Evolutionary conservation across 2,113 vertebrate genomes (phyloP).

Genomic region (Halcyon senegalensis): DNA sequence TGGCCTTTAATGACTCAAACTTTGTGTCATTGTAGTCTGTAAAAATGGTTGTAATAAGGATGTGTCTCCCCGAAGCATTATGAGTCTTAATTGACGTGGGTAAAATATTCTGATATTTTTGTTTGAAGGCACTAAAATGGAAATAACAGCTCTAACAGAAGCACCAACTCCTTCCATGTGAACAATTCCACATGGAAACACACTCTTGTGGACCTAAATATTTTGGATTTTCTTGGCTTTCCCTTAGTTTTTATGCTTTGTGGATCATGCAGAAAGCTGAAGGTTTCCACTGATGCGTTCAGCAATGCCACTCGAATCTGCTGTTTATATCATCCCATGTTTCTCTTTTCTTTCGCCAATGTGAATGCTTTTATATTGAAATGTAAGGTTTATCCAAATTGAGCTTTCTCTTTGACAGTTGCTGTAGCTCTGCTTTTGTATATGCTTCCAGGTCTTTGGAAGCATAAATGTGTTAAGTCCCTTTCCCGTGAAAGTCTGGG

Average conservation of each 20-base stretch:
- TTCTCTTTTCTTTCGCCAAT: not conserved
- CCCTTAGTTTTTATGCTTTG: not conserved
- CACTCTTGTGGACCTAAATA: not conserved
- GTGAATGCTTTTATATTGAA: not conserved
- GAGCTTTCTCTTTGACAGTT: not conserved
- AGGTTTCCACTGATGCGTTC: not conserved
- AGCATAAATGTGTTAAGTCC: not conserved
- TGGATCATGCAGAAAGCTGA: not conserved
- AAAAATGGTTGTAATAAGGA: slow-evolving; percentile 27
- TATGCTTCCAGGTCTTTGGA: not conserved
- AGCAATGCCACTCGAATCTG: not conserved
- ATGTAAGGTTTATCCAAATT: not conserved
- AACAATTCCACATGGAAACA: not conserved
- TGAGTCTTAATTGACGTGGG: not conserved
- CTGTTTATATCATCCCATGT: not conserved
- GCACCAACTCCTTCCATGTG: not conserved
- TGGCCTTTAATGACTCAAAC: slow-evolving; percentile 64
- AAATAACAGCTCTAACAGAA: not conserved
- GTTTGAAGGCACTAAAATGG: not conserved
- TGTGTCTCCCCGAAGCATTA: slow-evolving; percentile 2
- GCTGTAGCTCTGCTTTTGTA: not conserved
- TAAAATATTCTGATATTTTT: slow-evolving; percentile 37
- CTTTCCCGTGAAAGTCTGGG: not conserved
- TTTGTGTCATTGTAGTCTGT: slow-evolving; percentile 33
- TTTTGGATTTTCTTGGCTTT: not conserved